Evolutionary conservation across 2,888 invertebrate genomes (phyloP).

Genomic region (Orchesella flavescens): DNA sequence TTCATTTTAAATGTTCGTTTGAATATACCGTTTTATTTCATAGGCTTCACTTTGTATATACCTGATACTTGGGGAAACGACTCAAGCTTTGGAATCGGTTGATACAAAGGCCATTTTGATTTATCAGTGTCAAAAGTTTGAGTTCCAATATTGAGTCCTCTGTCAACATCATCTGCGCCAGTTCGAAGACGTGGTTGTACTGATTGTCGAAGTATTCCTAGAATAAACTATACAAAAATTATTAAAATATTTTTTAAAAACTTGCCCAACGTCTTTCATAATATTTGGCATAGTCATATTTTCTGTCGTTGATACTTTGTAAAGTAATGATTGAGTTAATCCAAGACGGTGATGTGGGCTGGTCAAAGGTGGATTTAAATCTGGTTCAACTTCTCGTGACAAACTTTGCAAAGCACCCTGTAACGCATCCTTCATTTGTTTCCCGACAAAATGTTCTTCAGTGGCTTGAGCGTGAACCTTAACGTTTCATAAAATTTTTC

Average conservation of each 20-base stretch:
- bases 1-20: not conserved
- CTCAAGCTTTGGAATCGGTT: conserved; percentile 83
- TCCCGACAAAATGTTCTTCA: conserved; percentile 77
- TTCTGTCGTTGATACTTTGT: too few relatives aligned
- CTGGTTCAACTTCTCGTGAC: conserved; percentile 71
- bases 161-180: conserved; percentile 37
- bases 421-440: conserved; percentile 73
- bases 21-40: not conserved
- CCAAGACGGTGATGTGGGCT: conserved; percentile 5
- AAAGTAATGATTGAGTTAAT: not conserved
- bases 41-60: conserved; percentile 53
- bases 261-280: too few relatives aligned
- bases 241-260: too few relatives aligned
- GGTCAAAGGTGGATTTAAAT: conserved; percentile 74
- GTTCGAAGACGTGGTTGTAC: conserved; percentile 18
- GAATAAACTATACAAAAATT: conserved; percentile 80
- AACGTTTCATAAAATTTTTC: too few relatives aligned
- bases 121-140: conserved; percentile 83
- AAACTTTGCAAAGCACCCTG: conserved; percentile 75
- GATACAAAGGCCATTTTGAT: conserved; percentile 82
- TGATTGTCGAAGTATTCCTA: conserved; percentile 73
- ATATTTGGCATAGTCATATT: too few relatives aligned
- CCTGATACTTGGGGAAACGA: conserved; percentile 79
- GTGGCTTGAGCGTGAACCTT: conserved; percentile 78
- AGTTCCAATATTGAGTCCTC: conserved; percentile 75